Evolutionary conservation across 2,888 invertebrate species (phyloP), one percentile per base, ranked within the genome.

Genomic region (Scelioninae gen. 2): DNA sequence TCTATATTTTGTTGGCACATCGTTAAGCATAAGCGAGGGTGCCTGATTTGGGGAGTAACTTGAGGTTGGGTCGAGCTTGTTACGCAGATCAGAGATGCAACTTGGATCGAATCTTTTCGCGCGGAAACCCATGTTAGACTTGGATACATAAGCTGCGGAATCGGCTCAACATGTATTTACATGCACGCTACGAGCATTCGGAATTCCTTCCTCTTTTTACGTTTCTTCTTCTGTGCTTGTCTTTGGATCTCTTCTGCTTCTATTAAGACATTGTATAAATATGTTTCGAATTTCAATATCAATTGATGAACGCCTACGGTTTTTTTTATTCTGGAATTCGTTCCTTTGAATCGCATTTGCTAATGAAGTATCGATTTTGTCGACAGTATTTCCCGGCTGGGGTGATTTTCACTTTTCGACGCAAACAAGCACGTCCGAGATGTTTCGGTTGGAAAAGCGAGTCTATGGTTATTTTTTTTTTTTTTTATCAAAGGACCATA

Each of bases 1-100:
- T 78, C 81, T 80, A 80, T 80, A 81, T 81, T 84, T 84, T 85
- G 85, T 85, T 85, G 81, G 85, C 84, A 85, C 85, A 85, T 85
- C 85, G 84, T 85, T 85, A 85, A 83, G 82, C 77, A 78, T 73
- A 78, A 77, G 73, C 75, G 77, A 78, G 81, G 83, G 80, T 80
- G 82, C 79, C 78, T 79, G 79, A 77, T 81, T 81, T 75, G 74
- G 68, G 75, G 73, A 73, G 75, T 68, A 67, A 74, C 67, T 61
- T 60, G 61, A 57, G 68, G 63, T 69, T 65, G 68, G 75, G 65
- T 75, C 78, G 78, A 79, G 82, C 82, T 84, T 81, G 82, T 84
- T 84, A 84, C 81, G 79, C 80, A 77, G 80, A 83, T 83, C 83
- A 81, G 83, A 81, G 81, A 82, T 81, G 80, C 80, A 79, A 68